Evolutionary conservation across 2,888 invertebrate species (phyloP), one percentile per base, ranked within the genome.

Genomic region (Andrena fulva): DNA sequence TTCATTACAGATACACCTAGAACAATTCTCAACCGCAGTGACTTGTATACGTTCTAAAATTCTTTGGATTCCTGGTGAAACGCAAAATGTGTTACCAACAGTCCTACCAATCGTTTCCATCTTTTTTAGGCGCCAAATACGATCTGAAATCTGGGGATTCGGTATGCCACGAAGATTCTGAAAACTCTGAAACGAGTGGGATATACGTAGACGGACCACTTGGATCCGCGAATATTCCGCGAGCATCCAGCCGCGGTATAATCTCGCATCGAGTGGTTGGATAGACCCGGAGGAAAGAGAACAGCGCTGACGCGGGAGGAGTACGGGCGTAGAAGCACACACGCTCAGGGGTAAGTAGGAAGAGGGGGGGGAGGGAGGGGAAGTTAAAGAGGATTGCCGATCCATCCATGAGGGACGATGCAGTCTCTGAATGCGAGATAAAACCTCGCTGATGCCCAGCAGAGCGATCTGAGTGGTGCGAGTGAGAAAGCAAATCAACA

Each of bases 371-470:
- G 80, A 74, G 78, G 79, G 77, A 78, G 78, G 79, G 79, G 74
- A 81, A 89, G 91, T 91, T 91, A 92, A 92, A 92, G 92, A 92
- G 92, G 92, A 93, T 92, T 93, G 90, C 89, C 91, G 92, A 93
- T 92, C 91, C 91, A 92, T 92, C 91, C 91, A 91, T 90, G 92
- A 91, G 91, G 90, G 91, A 92, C 92, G 90, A 90, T 86, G 88
- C 86, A 90, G 90, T 88, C 87, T 85, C 88, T 92, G 92, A 92
- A 92, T 92, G 90, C 89, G 90, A 90, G 92, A 92, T 92, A 92
- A 92, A 92, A 90, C 90, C 88, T 82, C 86, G 90, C 88, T 90
- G 91, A 91, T 91, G 89, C 90, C 89, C 90, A 80, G 84, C 90
- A 84, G 89, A 89, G 85, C 84, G 89, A 89, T 90, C 86, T 72